Percentiles rank a stretch among this genome's conserved stretches.
Evolutionary conservation across 2,888 invertebrate species (phyloP).

Genomic region (Chloroclystis v-ata): DNA sequence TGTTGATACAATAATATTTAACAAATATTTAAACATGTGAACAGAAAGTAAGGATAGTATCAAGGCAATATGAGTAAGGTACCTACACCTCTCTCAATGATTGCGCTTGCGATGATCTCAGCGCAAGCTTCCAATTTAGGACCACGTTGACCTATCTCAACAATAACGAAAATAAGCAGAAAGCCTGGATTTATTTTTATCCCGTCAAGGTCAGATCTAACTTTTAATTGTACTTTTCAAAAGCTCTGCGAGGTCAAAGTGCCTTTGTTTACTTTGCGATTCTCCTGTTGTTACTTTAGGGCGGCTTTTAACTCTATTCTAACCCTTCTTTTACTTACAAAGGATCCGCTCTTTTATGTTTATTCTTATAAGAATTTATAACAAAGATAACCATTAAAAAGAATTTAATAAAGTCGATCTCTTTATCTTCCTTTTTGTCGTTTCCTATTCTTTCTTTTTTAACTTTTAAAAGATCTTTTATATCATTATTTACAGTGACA

Average conservation of each 20-base stretch:
- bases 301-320: constrained; percentile 8
- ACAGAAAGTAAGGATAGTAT: too few species aligned
- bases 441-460: not conserved
- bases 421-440: not conserved
- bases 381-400: constrained; percentile 5
- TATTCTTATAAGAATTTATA: constrained; percentile 18
- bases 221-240: constrained; percentile 22
- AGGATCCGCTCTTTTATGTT: constrained; percentile 9
- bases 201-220: constrained; percentile 24
- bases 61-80: too few species aligned
- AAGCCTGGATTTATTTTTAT: constrained; percentile 28
- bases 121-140: constrained; percentile 29
- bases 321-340: constrained; percentile 16
- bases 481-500: too few species aligned
- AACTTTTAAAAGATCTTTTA: not conserved
- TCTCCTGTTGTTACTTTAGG: constrained; percentile 16
- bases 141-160: constrained; percentile 33
- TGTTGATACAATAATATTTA: too few species aligned
- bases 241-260: constrained; percentile 16
- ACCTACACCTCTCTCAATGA: not conserved
- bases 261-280: constrained; percentile 16
- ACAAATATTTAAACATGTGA: too few species aligned
- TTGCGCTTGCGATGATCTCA: constrained; percentile 26
- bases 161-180: constrained; percentile 29
- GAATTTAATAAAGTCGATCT: constrained; percentile 16